phyloP scores from a whole-genome alignment of 2,797 vertebrate genomes.

The Novumbra hubbsi region DNA sequence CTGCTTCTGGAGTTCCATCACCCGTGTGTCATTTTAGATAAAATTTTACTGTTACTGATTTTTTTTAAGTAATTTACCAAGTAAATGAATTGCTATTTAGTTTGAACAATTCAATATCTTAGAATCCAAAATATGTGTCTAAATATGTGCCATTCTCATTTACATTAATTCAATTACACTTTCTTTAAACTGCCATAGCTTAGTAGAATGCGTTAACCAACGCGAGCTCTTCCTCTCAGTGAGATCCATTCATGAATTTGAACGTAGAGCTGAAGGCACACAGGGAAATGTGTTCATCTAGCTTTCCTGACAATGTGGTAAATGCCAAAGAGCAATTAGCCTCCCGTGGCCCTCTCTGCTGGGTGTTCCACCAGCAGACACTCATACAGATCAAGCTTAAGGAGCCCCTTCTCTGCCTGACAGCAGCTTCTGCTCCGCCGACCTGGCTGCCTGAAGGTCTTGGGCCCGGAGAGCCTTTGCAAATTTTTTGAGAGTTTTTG shows the following conservation, averaged over 20 bases:
- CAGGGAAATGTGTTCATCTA: slow-evolving; percentile 59
- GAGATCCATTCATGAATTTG: slow-evolving; percentile 40
- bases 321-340: slow-evolving; percentile 81
- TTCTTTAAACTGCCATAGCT: not conserved
- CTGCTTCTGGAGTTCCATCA: no score
- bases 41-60: no score
- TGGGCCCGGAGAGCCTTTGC: not conserved
- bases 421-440: not conserved
- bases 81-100: not conserved
- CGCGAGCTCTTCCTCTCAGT: slow-evolving; percentile 35
- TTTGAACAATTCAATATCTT: not conserved
- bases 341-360: slow-evolving; percentile 55
- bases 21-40: no score
- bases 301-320: slow-evolving; percentile 73
- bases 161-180: not conserved
- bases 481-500: not conserved
- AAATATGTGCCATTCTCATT: not conserved
- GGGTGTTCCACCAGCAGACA: slow-evolving; percentile 51
- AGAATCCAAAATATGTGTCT: not conserved
- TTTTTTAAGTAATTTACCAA: no score
- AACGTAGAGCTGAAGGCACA: slow-evolving; percentile 62
- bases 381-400: slow-evolving; percentile 61
- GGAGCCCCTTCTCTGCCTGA: slow-evolving; percentile 21
- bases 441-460: not conserved
- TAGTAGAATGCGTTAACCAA: not conserved